Conservation (phyloP, 2,113 vertebrate species). For the Ictidomys tridecemlineatus region DNA sequence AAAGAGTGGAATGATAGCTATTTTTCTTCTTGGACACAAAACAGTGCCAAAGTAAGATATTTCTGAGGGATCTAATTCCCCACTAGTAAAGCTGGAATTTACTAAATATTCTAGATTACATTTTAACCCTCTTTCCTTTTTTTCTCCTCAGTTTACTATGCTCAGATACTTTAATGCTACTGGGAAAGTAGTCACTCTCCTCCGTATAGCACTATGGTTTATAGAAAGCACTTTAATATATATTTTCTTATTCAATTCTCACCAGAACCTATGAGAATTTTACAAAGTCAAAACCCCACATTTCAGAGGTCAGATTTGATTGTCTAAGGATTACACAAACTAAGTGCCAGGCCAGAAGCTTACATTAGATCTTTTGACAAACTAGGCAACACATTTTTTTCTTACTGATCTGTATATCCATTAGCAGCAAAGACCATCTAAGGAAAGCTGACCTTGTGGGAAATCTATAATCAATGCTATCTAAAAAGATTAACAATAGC, state of each 20-base stretch:
- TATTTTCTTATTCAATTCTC: slow-evolving; percentile 32
- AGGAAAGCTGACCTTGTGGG: neutral
- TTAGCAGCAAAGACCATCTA: neutral
- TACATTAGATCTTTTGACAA: neutral
- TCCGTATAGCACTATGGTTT: neutral
- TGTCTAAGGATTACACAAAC: slow-evolving; percentile 39
- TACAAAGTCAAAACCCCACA: slow-evolving; percentile 26
- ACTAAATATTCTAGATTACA: neutral
- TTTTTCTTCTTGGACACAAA: slow-evolving; percentile 36
- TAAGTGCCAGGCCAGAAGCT: neutral
- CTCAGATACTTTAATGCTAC: neutral
- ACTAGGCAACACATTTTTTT: neutral
- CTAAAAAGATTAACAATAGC: neutral
- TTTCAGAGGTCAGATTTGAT: neutral
- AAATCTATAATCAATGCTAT: neutral
- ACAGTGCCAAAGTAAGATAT: neutral
- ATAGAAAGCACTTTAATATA: neutral
- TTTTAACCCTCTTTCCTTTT: neutral
- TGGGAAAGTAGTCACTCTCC: neutral
- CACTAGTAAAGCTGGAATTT: neutral
- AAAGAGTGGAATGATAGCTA: neutral
- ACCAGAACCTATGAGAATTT: neutral
- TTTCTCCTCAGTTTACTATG: neutral
- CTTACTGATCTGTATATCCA: neutral
- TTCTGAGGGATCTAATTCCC: neutral